Base-by-base conservation (phyloP, 2,888 invertebrate genomes). In the Cephus runcator region DNA sequence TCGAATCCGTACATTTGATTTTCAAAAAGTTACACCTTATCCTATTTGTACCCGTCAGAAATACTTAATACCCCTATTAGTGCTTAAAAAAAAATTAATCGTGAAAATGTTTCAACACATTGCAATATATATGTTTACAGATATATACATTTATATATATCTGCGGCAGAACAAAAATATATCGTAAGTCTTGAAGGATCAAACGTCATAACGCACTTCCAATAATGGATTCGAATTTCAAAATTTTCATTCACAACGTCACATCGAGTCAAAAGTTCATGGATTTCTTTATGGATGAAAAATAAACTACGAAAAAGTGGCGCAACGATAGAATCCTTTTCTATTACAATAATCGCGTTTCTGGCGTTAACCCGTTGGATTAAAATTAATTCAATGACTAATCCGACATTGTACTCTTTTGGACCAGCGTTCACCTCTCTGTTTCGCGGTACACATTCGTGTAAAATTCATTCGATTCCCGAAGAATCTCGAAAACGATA, bases 1-100 rank as follows among this genome's bases (percentile, higher is more conserved):
- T 88, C 85, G 86, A 87, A 88, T 87, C 85, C 87, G 77, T 83
- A 83, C 82, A 79, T 86, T 83, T 83, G 85, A 87, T 82, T 86
- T 84, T 82, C 81, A 83, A 86, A 85, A 85, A 84, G 81, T 84
- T 80, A 84, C 81, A 81, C 80, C 88, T 88, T 88, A 88, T 83
- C 87, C 88, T 90, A 91, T 91, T 90, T 91, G 90, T 91, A 91
- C 90, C 90, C 89, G 87, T 88, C 89, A 90, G 89, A 91, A 90
- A 90, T 87, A 84, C 84, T 84, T 83, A 84, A 85, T 84, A 84
- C 85, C 83, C 81, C 84, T 86, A 87, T 84, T 12, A 56, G 56
- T 56, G 56, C 56, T 56, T 15, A 40, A 40, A 40, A 23, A 69
- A 69, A 74, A 79, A 80, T 79, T 78, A 79, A 81, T 79, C 77